Evolutionary conservation across 2,888 invertebrate genomes (phyloP), one percentile per base, ranked within the genome.

Genomic region (Amphimallon solstitiale): DNA sequence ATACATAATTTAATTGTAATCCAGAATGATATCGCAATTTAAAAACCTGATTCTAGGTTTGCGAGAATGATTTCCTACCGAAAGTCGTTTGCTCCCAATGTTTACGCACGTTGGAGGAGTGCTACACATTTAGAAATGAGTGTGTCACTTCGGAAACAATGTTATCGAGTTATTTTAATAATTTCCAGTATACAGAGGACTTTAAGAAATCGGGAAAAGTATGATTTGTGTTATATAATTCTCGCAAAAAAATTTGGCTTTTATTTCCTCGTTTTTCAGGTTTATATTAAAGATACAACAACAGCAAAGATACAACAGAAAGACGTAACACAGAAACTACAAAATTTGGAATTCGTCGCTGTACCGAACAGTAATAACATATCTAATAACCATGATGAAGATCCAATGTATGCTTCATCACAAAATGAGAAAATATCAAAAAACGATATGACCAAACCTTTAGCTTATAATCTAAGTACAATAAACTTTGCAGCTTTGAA

Each of bases 51-150:
- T 64, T 64, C 3, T 48, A 90, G 89, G 85, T 90, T 10, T 85
- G 86, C 70, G 89, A 90, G 77, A 87, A 88, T 73, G 90, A 90
- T 79, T 88, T 87, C 29, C 79, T 90, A 68, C 90, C 90, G 46
- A 90, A 90, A 82, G 88, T 89, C 17, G 84, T 90, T 10, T 90
- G 90, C 76, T 84, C 85, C 9, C 86, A 86, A 67, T 90, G 90
- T 75, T 80, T 88, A 38, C 85, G 86, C 72, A 87, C 87, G 72
- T 76, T 90, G 65, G 90, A 90, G 69, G 85, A 84, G 38, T 87
- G 86, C 69, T 85, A 85, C 66, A 86, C 86, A 46, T 90, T 90
- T 77, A 84, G 89, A 61, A 87, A 88, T 71, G 86, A 87, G 49
- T 89, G 89, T 71, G 84, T 86, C 15, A 87, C 85, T 71, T 89